Base-by-base conservation (phyloP, 2,797 vertebrate species). In the Onychomys torridus region DNA sequence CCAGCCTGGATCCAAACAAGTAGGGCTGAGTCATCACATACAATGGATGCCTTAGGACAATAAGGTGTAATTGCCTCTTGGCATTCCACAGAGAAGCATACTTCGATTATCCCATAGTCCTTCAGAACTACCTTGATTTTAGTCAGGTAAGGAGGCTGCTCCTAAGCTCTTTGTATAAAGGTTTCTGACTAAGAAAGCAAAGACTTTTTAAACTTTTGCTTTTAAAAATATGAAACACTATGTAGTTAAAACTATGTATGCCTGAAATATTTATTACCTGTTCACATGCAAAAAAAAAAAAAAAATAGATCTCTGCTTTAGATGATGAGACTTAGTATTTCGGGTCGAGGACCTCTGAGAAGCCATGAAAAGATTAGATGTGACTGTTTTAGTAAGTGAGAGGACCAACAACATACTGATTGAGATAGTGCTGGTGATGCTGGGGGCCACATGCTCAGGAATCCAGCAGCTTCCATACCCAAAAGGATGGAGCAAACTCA, bases 171-270 rank as follows among this genome's bases (percentile, higher is more conserved):
- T 93, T 96, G 63, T 93, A 37, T 43, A 49, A 79, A 79, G 49
- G 16, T n/a, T 27, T 83, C 79, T 75, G 12, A n/a, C 52, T 77
- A 55, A 89, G 46, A 96, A 92, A 83, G 21, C 6, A 40, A 90
- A 94, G 37, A 76, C 2, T 25, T 67, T 81, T 92, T 87, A 91
- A 91, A 89, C 82, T 14, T 4, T 69, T 93, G 2, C 1, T 46
- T 96, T 83, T 55, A 90, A 89, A 77, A n/a, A 76, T n/a, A 78
- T 71, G 46, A 83, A 95, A 88, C 5, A 78, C n/a, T 84, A 78
- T 93, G 23, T 34, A 14, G 61, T 37, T 75, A 34, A 82, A 59
- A 65, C n/a, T 75, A 57, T 81, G 75, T 29, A 21, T 93, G 14
- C 4, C 19, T 83, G 55, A 57, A 77, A 93, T 77, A 83, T 82